Evolutionary conservation across 2,113 vertebrate species (phyloP).

Genomic region (Leucopsar rothschildi): DNA sequence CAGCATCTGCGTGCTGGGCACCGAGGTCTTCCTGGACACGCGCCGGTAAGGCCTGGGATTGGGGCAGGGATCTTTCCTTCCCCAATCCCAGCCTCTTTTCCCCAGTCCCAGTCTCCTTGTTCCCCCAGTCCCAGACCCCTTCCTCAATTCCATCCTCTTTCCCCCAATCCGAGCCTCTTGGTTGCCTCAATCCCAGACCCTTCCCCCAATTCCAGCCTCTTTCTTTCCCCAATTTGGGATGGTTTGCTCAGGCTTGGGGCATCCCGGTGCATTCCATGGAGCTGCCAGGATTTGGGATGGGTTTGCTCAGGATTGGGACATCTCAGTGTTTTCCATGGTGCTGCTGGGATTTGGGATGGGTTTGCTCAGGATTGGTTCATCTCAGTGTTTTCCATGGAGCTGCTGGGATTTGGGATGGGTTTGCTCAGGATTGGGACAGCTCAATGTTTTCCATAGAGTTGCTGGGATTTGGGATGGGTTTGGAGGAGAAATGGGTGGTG

Average conservation of each 20-base stretch:
- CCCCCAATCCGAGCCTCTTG: no score
- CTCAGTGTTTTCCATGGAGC: accelerated
- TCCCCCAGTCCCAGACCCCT: no score
- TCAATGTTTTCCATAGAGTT: accelerated
- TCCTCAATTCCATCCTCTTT: no score
- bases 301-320: accelerated
- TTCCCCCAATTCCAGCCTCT: no score
- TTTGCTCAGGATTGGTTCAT: accelerated
- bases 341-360: background rate
- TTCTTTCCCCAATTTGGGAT: background rate
- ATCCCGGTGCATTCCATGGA: accelerated
- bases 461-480: background rate
- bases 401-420: background rate
- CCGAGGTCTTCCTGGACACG: conserved; percentile 16
- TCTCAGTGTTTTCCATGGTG: background rate
- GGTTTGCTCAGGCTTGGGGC: accelerated
- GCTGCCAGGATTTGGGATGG: background rate
- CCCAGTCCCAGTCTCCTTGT: no score
- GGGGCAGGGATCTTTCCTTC: no score
- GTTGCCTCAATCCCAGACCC: no score
- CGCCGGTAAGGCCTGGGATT: conserved; percentile 29
- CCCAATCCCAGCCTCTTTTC: no score
- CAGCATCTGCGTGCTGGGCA: conserved; percentile 54
- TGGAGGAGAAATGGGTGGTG: background rate
- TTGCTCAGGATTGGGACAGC: accelerated